These are phyloP conservation scores for Apodemia arnacis DNA, from an alignment of 2,888 invertebrate species.

Conservation along the genomic window DNA sequence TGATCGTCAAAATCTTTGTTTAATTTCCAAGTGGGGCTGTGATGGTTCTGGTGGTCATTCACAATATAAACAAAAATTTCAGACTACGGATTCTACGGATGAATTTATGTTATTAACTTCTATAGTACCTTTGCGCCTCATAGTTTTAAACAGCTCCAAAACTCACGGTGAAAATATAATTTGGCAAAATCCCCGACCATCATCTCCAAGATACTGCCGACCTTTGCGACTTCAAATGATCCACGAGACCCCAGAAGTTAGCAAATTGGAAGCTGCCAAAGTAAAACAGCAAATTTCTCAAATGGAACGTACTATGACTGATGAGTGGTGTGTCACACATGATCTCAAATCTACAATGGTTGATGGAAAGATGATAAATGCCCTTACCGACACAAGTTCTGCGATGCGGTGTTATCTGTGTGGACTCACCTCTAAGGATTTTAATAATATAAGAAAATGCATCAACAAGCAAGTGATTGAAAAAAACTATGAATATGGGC, in stretches of 20 bases:
- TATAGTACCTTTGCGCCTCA: slow-evolving; percentile 8
- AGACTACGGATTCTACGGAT: slow-evolving; percentile 35
- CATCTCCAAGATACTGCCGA: slow-evolving; percentile 59
- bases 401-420: slow-evolving; percentile 61
- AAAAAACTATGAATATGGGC: slow-evolving; percentile 42
- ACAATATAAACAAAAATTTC: slow-evolving; percentile 56
- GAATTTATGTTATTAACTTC: slow-evolving; percentile 45
- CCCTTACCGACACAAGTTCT: slow-evolving; percentile 65
- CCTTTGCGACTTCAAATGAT: slow-evolving; percentile 41
- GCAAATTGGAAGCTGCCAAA: background rate
- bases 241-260: slow-evolving; percentile 43
- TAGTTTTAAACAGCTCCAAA: no score
- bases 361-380: slow-evolving; percentile 71
- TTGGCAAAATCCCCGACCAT: slow-evolving; percentile 55
- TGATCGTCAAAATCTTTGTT: background rate
- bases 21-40: slow-evolving; percentile 62
- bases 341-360: slow-evolving; percentile 62
- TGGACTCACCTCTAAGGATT: slow-evolving; percentile 49
- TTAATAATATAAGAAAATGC: slow-evolving; percentile 34
- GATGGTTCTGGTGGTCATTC: slow-evolving; percentile 56
- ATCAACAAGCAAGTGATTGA: slow-evolving; percentile 3
- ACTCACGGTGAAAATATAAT: background rate
- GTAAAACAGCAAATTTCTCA: background rate
- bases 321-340: slow-evolving; percentile 4
- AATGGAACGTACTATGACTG: no score